Conservation (phyloP, 2,888 invertebrate species). For the Cryptocephalus moraei region DNA sequence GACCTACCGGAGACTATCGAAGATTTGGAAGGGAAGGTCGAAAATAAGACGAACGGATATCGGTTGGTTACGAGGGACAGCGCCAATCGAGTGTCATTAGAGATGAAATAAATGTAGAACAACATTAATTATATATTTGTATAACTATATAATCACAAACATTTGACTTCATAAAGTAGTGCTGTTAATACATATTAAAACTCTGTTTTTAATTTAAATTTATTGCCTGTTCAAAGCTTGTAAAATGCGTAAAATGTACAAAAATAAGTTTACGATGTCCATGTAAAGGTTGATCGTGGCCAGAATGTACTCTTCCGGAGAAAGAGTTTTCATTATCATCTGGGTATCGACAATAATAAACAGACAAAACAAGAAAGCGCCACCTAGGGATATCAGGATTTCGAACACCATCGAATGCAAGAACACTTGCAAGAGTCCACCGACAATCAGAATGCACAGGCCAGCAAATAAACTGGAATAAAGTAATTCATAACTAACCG, state of each 20-base stretch:
- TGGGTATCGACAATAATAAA: constrained; percentile 82
- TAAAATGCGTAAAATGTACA: constrained; percentile 67
- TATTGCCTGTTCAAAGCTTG: constrained; percentile 30
- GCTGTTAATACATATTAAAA: no score
- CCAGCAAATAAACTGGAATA: constrained; percentile 53
- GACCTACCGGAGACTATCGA: constrained; percentile 45
- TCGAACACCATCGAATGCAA: constrained; percentile 63
- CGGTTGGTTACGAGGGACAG: no score
- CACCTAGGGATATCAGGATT: constrained; percentile 58
- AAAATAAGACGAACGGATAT: neutral
- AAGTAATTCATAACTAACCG: no score
- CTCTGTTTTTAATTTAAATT: neutral
- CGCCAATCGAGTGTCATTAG: no score
- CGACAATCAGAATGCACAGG: constrained; percentile 56
- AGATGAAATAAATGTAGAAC: no score
- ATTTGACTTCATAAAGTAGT: no score
- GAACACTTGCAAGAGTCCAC: constrained; percentile 60
- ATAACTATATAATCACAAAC: no score
- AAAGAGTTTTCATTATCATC: constrained; percentile 60
- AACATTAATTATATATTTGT: no score
- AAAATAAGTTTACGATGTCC: constrained; percentile 78
- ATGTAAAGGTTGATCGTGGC: constrained; percentile 65
- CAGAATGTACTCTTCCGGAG: constrained; percentile 77
- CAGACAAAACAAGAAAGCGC: constrained; percentile 65
- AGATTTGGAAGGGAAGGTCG: constrained; percentile 30